Base-by-base conservation (phyloP, 2,888 invertebrate genomes). In the Eilema sororculum region DNA sequence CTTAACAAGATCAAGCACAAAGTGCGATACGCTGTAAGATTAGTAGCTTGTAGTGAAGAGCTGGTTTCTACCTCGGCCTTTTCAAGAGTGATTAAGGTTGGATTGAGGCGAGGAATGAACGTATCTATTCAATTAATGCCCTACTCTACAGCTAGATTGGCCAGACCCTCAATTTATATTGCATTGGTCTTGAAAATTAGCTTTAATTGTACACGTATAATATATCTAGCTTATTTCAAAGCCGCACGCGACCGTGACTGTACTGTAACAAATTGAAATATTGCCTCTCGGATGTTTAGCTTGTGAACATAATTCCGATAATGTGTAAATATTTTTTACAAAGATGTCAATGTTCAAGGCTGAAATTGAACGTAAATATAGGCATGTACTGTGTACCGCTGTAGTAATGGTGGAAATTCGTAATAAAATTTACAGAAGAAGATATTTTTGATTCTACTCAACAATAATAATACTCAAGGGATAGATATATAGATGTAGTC, bases 101-200 rank as follows among this genome's bases (percentile, higher is more conserved):
- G 89, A 93, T 92, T 93, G 94, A 94, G 90, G 90, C 90, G 88
- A 89, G 88, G 87, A 90, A 87, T 90, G 88, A 89, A 91, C 92
- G 93, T 93, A 94, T 93, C 93, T 92, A 95, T 95, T 93, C 93
- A 95, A 95, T 95, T 95, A 95, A 93, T 91, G 83, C 87, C 84
- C 85, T 85, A 89, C 88, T 87, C 90, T 86, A 87, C 82, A 88
- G 83, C 84, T 87, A 90, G 90, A 88, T 89, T 87, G 83, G 87
- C 84, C 84, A 86, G 87, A 86, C 81, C 86, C 87, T 89, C 89
- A 88, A 91, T 93, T 91, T 93, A 92, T 91, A 92, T 89, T 89
- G 91, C 91, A 86, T 84, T 83, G 91, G 87, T 84, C 85, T 83
- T 86, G 86, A 87, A 90, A 92, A 93, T 93, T 92, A 88, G 85